A percentile compares a stretch with the other conserved stretches of the same genome.
Evolutionary conservation across 2,797 vertebrate species (phyloP).

Genomic region (Eospalax fontanierii): DNA sequence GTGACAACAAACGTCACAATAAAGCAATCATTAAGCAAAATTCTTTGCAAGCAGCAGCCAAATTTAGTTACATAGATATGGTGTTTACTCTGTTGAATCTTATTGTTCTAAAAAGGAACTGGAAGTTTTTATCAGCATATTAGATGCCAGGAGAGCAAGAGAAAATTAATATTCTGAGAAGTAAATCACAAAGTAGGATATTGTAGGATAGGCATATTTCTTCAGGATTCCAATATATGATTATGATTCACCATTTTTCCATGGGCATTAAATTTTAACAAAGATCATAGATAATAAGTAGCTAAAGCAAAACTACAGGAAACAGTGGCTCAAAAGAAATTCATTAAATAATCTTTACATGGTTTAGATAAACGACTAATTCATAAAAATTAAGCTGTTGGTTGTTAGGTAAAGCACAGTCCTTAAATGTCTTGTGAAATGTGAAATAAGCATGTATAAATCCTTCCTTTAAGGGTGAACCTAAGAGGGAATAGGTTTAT

Average conservation of each 20-base stretch:
- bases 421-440: constrained; percentile 15
- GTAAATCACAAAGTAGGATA: background rate
- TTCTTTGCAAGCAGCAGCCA: background rate
- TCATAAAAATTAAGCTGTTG: background rate
- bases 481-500: background rate
- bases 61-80: background rate
- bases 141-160: background rate
- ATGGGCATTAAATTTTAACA: background rate
- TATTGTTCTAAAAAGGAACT: background rate
- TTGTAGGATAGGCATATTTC: background rate
- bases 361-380: background rate
- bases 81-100: background rate
- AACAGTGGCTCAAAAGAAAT: background rate
- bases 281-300: background rate
- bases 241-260: background rate
- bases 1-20: background rate
- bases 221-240: background rate
- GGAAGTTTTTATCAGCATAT: background rate
- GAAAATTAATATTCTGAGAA: background rate
- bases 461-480: background rate
- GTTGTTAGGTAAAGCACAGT: background rate
- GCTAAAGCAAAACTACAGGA: background rate
- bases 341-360: background rate
- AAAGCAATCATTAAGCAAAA: constrained; percentile 33
- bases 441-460: background rate